Evolutionary conservation across 2,888 invertebrate genomes (phyloP).

Genomic region (Cryptocheilus praepositus): DNA sequence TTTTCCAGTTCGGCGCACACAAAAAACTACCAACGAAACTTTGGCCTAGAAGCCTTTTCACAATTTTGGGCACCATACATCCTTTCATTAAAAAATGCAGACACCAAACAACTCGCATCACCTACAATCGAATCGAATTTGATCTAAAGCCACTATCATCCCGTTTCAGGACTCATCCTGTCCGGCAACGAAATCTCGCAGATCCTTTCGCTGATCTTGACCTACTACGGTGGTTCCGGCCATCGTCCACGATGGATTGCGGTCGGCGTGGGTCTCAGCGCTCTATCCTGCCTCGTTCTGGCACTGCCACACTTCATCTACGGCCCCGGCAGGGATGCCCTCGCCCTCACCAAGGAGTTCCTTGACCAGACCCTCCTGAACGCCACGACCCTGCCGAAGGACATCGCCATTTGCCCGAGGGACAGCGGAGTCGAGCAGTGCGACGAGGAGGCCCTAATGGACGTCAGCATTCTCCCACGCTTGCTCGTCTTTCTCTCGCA

Average conservation of each 20-base stretch:
- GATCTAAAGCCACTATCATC: no score
- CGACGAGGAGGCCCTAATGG: slow-evolving; percentile 73
- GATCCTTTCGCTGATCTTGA: slow-evolving; percentile 80
- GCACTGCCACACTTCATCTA: slow-evolving; percentile 80
- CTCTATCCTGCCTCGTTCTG: slow-evolving; percentile 79
- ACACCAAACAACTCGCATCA: no score
- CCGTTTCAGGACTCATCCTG: slow-evolving; percentile 79
- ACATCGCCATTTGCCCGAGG: slow-evolving; percentile 63
- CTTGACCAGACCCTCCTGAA: slow-evolving; percentile 66
- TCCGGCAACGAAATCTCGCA: slow-evolving; percentile 84
- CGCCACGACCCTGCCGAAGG: slow-evolving; percentile 48
- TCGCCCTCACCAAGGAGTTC: slow-evolving; percentile 75
- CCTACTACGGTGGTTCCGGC: slow-evolving; percentile 81
- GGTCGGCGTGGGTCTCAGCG: slow-evolving; percentile 79
- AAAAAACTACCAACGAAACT: no score
- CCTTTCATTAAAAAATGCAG: no score
- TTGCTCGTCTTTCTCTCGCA: slow-evolving; percentile 81
- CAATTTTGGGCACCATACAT: no score
- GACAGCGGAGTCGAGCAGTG: slow-evolving; percentile 71
- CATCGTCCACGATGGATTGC: slow-evolving; percentile 83
- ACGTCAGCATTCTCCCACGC: slow-evolving; percentile 76
- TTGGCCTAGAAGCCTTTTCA: no score
- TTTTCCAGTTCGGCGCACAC: no score
- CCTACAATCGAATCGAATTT: no score
- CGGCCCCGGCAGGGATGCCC: slow-evolving; percentile 78